Conservation (phyloP, 2,113 vertebrate species). For the Microcebus jonahi region DNA sequence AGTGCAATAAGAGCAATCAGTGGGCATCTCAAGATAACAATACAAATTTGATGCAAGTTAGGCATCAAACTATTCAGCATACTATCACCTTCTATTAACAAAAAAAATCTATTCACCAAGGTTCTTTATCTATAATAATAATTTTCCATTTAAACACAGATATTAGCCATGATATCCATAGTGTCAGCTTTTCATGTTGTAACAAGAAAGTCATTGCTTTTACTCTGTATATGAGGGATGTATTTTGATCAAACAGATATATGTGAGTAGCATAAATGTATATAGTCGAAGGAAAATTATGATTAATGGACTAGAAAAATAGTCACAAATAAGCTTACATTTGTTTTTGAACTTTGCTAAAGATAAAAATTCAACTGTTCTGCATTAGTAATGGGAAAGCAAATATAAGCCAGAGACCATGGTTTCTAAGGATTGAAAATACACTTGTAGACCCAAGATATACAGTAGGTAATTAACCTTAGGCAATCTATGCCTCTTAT, state of each 20-base stretch:
- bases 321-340: conserved; percentile 19
- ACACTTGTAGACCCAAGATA: conserved; percentile 1
- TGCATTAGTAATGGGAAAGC: conserved; percentile 1
- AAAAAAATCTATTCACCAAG: background rate
- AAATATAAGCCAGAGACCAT: background rate
- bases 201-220: background rate
- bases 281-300: background rate
- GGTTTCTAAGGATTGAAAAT: background rate
- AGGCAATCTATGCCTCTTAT: background rate
- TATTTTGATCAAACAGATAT: background rate
- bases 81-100: background rate
- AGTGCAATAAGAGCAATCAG: too few species aligned
- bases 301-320: background rate
- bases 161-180: background rate
- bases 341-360: conserved; percentile 36
- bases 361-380: conserved; percentile 29
- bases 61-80: background rate
- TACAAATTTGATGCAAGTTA: background rate
- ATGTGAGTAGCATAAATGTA: background rate
- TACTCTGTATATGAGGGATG: background rate
- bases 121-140: background rate
- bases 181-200: background rate
- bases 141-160: conserved; percentile 34
- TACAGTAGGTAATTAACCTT: conserved; percentile 8
- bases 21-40: background rate